Conservation (phyloP, 2,797 vertebrate species). For the Heterohyrax brucei region DNA sequence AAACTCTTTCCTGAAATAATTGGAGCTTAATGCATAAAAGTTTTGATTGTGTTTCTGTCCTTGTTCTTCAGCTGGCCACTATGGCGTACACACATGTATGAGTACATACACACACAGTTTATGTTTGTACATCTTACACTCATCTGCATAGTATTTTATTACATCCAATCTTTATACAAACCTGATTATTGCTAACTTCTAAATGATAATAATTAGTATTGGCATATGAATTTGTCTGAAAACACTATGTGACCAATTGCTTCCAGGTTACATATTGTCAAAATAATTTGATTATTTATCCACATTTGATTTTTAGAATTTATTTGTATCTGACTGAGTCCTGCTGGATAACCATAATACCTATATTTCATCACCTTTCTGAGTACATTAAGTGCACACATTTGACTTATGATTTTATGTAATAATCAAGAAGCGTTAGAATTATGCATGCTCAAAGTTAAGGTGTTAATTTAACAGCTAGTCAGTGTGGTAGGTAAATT, state of each 20-base stretch:
- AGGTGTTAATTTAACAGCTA: background rate
- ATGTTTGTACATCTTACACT: background rate
- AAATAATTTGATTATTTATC: background rate
- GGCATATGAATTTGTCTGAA: background rate
- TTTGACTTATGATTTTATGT: background rate
- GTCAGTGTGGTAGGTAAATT: conserved; percentile 33
- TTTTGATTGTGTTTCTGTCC: background rate
- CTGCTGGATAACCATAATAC: background rate
- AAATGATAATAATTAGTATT: background rate
- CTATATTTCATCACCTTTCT: background rate
- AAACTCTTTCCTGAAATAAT: background rate
- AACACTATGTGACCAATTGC: background rate
- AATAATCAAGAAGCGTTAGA: background rate
- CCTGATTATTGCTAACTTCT: background rate
- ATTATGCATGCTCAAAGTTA: background rate
- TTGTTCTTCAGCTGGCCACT: background rate
- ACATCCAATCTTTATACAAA: background rate
- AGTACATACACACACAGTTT: background rate
- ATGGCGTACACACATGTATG: background rate
- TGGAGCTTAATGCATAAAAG: background rate
- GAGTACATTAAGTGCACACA: background rate
- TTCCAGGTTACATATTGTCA: background rate
- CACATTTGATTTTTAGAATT: background rate
- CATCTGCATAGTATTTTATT: background rate
- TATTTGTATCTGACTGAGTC: background rate